A percentile compares a stretch with the other conserved stretches of the same genome.
Conservation (phyloP, 2,888 invertebrate species). For the Hololepta plana region DNA sequence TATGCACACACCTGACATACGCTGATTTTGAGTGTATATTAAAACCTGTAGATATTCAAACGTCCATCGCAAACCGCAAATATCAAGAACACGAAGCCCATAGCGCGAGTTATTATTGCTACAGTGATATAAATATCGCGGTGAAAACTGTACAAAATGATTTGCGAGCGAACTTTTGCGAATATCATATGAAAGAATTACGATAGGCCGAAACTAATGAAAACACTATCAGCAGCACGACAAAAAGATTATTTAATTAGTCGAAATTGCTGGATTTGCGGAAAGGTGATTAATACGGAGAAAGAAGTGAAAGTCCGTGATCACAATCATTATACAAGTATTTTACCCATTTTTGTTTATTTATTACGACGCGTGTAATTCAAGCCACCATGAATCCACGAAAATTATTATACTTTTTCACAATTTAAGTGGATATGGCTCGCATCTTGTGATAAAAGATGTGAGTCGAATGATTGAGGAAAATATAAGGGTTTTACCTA, state of each 20-base stretch:
- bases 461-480: not conserved
- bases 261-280: not conserved
- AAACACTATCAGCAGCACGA: not conserved
- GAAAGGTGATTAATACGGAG: not conserved
- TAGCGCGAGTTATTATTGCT: not conserved
- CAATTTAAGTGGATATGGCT: slow-evolving; percentile 1
- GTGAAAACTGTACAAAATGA: not conserved
- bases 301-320: slow-evolving; percentile 3
- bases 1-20: too few relatives aligned
- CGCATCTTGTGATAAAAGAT: not conserved
- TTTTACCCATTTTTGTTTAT: too few relatives aligned
- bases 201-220: not conserved
- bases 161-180: not conserved
- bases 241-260: not conserved
- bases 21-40: slow-evolving; percentile 1
- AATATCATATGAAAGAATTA: not conserved
- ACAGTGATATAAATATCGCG: not conserved
- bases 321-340: slow-evolving; percentile 3
- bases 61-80: too few relatives aligned
- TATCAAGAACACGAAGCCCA: not conserved
- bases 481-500: not conserved
- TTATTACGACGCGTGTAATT: not conserved
- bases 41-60: not conserved
- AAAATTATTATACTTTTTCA: slow-evolving; percentile 3
- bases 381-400: not conserved